Evolutionary conservation across 2,113 vertebrate genomes (phyloP).

Genomic region (Pavo muticus): DNA sequence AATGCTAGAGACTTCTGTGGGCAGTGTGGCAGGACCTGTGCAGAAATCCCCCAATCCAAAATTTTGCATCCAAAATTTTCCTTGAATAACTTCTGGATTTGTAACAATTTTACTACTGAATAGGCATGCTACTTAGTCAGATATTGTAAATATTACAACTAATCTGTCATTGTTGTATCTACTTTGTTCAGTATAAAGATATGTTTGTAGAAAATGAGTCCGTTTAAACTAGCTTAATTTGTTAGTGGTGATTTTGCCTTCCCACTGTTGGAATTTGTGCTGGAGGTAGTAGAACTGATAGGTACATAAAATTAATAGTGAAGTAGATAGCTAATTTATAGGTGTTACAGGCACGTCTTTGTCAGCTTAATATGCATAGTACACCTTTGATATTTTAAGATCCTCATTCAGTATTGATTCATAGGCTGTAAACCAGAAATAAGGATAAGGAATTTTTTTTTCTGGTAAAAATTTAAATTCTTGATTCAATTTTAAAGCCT

Average conservation of each 20-base stretch:
- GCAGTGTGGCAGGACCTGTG: not conserved
- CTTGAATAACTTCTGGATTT: not conserved
- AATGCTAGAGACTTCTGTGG: not conserved
- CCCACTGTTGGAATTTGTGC: not conserved
- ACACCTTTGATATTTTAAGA: not conserved
- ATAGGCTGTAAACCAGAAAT: not conserved
- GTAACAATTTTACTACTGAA: not conserved
- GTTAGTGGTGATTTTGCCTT: not conserved
- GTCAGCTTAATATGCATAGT: not conserved
- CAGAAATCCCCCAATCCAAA: not conserved
- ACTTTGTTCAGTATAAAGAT: not conserved
- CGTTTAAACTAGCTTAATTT: not conserved
- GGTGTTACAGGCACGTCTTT: not conserved
- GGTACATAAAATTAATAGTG: not conserved
- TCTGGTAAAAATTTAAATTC: not conserved
- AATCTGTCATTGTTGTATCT: not conserved
- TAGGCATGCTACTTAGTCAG: not conserved
- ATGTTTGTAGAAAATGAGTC: not conserved
- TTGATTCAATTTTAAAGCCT: not conserved
- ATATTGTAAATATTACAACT: not conserved
- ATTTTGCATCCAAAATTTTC: not conserved
- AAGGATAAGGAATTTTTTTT: not conserved
- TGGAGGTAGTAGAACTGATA: not conserved
- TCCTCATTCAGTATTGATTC: not conserved
- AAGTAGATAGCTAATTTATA: not conserved